These are phyloP conservation scores for Metacarcinus magister DNA, from an alignment of 2,888 invertebrate species.

Conservation along the genomic window DNA sequence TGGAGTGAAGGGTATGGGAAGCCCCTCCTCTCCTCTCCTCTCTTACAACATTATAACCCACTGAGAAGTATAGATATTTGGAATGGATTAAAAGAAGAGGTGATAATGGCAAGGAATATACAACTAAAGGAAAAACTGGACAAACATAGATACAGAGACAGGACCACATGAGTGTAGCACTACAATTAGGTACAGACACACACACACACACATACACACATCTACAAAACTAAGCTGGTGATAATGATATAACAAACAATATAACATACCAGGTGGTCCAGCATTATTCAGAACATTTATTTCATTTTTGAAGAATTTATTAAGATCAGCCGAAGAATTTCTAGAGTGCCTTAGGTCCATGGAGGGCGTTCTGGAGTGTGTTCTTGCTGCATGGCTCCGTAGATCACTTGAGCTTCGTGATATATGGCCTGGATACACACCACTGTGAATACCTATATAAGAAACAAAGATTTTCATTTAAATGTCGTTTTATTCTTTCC, in stretches of 20 bases:
- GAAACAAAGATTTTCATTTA: neutral
- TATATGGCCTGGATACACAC: constrained; percentile 70
- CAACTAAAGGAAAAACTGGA: too few species aligned
- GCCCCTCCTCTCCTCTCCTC: too few species aligned
- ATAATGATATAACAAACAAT: neutral
- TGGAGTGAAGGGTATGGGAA: too few species aligned
- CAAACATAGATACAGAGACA: too few species aligned
- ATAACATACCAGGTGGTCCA: constrained; percentile 86
- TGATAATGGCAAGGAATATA: too few species aligned
- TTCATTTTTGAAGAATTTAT: constrained; percentile 90
- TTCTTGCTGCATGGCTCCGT: constrained; percentile 76
- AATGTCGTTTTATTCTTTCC: neutral
- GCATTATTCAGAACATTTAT: constrained; percentile 89
- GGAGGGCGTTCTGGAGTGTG: constrained; percentile 93
- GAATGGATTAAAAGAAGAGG: too few species aligned
- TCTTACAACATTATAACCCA: too few species aligned
- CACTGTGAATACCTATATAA: constrained; percentile 67
- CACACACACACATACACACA: too few species aligned
- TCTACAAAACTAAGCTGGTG: neutral
- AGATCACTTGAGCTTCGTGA: constrained; percentile 83
- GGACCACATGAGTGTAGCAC: too few species aligned
- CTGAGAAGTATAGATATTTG: too few species aligned
- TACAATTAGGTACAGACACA: too few species aligned
- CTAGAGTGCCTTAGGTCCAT: constrained; percentile 90
- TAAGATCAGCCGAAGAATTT: constrained; percentile 91